These are phyloP conservation scores for Platalea minor DNA, from an alignment of 2,797 vertebrate species.

Conservation along the genomic window DNA sequence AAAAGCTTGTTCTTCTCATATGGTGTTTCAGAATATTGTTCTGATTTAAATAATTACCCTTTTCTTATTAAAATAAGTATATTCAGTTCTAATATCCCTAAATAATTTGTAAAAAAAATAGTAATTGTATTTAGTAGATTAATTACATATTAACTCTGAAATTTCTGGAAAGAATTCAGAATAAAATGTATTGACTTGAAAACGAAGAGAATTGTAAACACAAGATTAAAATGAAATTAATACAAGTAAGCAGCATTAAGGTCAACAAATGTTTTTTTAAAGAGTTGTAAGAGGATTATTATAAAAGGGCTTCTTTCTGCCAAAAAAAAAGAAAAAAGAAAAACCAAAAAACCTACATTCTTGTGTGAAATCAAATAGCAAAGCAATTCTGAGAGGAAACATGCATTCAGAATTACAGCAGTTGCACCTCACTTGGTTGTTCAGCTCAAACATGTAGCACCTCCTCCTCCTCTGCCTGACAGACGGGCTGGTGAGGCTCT, in stretches of 20 bases:
- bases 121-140: background rate
- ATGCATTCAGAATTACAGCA: background rate
- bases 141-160: background rate
- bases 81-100: background rate
- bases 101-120: background rate
- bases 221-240: background rate
- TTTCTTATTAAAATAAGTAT: background rate
- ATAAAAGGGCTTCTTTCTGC: background rate
- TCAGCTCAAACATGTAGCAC: background rate
- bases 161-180: background rate
- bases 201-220: background rate
- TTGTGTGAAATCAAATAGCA: background rate
- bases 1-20: background rate
- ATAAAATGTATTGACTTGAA: background rate
- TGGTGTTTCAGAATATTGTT: background rate
- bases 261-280: background rate
- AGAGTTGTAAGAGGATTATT: background rate
- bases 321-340: too few relatives aligned
- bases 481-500: background rate
- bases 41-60: background rate
- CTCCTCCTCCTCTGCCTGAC: background rate
- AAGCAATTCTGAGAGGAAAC: background rate
- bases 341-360: background rate
- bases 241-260: background rate
- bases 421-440: background rate